A percentile compares a stretch with the other conserved stretches of the same genome.
phyloP scores from a whole-genome alignment of 92 coral and sea anemone genomes.

The Palythoa grandis region DNA sequence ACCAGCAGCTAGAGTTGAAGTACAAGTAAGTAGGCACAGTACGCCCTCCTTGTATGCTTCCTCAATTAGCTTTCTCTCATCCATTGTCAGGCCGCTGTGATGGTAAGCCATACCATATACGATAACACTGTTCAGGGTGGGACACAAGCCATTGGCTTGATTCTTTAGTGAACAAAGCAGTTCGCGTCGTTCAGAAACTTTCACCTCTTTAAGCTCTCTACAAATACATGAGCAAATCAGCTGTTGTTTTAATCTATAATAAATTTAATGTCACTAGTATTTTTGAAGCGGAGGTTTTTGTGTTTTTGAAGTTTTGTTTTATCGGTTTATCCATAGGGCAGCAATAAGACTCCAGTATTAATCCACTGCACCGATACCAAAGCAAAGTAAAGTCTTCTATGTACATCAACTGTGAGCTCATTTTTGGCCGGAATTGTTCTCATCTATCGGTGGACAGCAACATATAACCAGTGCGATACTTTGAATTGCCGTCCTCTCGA shows the following conservation, averaged over 20 bases:
- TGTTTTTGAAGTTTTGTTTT: too few relatives aligned
- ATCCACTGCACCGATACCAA: too few relatives aligned
- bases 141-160: constrained; percentile 90
- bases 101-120: constrained; percentile 95
- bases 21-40: constrained; percentile 86
- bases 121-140: constrained; percentile 68
- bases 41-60: constrained; percentile 93
- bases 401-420: too few relatives aligned
- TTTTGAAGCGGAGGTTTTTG: too few relatives aligned
- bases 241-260: background rate
- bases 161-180: constrained; percentile 76
- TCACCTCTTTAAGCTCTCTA: constrained; percentile 75
- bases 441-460: too few relatives aligned
- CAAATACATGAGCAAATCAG: background rate
- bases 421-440: too few relatives aligned
- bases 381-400: too few relatives aligned
- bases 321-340: too few relatives aligned
- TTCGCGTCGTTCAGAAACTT: constrained; percentile 64
- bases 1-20: constrained; percentile 99
- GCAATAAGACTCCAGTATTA: too few relatives aligned
- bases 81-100: constrained; percentile 96
- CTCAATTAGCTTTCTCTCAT: constrained; percentile 94
- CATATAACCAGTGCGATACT: too few relatives aligned
- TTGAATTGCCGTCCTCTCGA: too few relatives aligned
- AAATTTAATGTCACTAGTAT: too few relatives aligned